These are phyloP conservation scores for Drosophila littoralis DNA, from an alignment of 1,140 invertebrate species.

Conservation along the genomic window DNA sequence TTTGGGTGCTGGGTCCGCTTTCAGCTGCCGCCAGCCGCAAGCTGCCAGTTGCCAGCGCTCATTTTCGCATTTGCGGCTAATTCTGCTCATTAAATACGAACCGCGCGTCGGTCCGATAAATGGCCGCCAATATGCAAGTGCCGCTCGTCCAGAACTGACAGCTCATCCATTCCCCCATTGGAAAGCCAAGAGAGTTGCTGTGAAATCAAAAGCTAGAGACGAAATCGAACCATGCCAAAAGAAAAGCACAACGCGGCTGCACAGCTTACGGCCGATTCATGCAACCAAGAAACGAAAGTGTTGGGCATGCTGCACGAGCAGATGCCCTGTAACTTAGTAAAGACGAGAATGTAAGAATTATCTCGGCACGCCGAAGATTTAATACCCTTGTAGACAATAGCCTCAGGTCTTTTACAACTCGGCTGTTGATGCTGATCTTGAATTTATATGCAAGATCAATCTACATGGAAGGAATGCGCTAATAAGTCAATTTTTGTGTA, in stretches of 20 bases:
- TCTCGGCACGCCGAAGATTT: too few species aligned
- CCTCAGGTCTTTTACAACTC: too few species aligned
- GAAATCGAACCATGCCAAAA: constrained; percentile 66
- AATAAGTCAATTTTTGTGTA: too few species aligned
- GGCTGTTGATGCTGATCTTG: too few species aligned
- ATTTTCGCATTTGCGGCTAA: constrained; percentile 40
- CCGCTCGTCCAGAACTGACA: constrained; percentile 51
- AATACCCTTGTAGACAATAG: too few species aligned
- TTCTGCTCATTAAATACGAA: constrained; percentile 40
- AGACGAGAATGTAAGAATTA: too few species aligned
- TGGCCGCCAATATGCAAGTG: constrained; percentile 7
- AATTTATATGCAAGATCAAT: too few species aligned
- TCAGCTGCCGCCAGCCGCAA: constrained; percentile 19
- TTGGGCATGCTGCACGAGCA: background rate
- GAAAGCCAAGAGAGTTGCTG: constrained; percentile 19
- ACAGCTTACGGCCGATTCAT: background rate
- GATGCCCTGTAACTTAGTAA: background rate
- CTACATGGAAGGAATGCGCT: too few species aligned
- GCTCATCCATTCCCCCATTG: constrained; percentile 11
- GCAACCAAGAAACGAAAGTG: background rate
- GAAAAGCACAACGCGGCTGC: constrained; percentile 51
- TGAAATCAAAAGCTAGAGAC: constrained; percentile 24
- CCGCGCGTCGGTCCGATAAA: background rate
- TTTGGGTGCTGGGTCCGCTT: constrained; percentile 58
- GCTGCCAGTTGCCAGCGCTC: constrained; percentile 13